Percentiles rank a stretch among this genome's conserved stretches.
These are phyloP conservation scores for Psittacus erithacus DNA, from an alignment of 2,113 vertebrate genomes.

Conservation along the genomic window DNA sequence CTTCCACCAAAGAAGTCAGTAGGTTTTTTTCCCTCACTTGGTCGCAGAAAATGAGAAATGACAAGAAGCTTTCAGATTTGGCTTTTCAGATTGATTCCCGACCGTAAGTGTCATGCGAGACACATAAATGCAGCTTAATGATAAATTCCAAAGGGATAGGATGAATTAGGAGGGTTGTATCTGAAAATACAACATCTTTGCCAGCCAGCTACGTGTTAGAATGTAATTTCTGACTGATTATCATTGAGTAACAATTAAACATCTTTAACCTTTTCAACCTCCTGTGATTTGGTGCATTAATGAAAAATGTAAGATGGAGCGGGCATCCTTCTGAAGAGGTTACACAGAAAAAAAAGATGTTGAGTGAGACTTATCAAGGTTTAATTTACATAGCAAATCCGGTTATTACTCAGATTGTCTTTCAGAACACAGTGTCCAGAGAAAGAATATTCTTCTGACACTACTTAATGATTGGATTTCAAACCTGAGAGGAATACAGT, in stretches of 20 bases:
- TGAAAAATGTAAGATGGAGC: slow-evolving; percentile 20
- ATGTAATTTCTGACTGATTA: slow-evolving; percentile 50
- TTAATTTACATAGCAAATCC: slow-evolving; percentile 23
- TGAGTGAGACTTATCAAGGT: background rate
- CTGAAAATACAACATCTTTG: slow-evolving; percentile 11
- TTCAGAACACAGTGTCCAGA: background rate
- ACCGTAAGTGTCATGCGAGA: background rate
- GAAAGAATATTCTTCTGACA: background rate
- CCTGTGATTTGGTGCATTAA: slow-evolving; percentile 51
- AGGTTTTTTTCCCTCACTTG: background rate
- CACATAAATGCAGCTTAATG: background rate
- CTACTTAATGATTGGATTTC: background rate
- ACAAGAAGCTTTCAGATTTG: slow-evolving; percentile 12
- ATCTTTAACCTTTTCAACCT: slow-evolving; percentile 68
- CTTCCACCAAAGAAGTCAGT: background rate
- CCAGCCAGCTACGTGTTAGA: background rate
- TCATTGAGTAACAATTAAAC: slow-evolving; percentile 64
- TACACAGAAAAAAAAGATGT: background rate
- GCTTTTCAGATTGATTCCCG: slow-evolving; percentile 23
- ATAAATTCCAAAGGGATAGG: slow-evolving; percentile 32
- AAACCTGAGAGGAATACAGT: background rate
- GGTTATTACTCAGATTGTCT: background rate
- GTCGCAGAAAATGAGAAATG: slow-evolving; percentile 8
- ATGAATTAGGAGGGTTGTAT: background rate
- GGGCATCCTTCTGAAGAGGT: background rate